Percentiles rank a stretch among this genome's conserved stretches.
Evolutionary conservation across 2,797 vertebrate genomes (phyloP).

Genomic region (Cynodonichthys magdalenae): DNA sequence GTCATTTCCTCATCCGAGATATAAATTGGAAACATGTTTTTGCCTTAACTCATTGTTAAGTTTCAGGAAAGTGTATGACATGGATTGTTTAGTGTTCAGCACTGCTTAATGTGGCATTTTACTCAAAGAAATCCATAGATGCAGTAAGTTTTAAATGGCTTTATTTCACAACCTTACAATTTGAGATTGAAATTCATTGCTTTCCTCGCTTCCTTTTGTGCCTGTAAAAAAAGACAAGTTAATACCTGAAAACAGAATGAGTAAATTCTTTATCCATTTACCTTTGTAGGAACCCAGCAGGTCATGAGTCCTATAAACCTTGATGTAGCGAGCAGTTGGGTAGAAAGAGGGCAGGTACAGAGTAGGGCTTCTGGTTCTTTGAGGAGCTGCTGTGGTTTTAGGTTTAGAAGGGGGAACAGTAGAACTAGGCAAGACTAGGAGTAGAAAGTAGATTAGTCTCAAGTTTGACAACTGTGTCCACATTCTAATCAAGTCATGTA

Average conservation of each 20-base stretch:
- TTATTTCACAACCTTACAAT: conserved; percentile 24
- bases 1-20: too few species aligned
- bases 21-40: too few species aligned
- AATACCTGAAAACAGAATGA: neutral
- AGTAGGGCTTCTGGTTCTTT: rapidly evolving
- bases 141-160: neutral
- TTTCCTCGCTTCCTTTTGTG: neutral
- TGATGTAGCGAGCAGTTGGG: conserved; percentile 23
- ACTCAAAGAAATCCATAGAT: too few species aligned
- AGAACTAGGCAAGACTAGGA: neutral
- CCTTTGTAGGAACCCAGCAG: neutral
- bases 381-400: neutral
- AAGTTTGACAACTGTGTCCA: neutral
- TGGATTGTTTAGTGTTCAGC: too few species aligned
- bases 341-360: neutral
- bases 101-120: too few species aligned
- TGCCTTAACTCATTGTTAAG: too few species aligned
- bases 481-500: neutral
- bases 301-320: neutral
- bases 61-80: too few species aligned
- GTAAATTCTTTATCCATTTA: neutral
- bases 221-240: neutral
- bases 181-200: too few species aligned
- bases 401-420: neutral
- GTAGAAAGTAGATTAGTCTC: rapidly evolving